Base-by-base conservation (phyloP, 2,797 vertebrate species). In the Smutsia gigantea region DNA sequence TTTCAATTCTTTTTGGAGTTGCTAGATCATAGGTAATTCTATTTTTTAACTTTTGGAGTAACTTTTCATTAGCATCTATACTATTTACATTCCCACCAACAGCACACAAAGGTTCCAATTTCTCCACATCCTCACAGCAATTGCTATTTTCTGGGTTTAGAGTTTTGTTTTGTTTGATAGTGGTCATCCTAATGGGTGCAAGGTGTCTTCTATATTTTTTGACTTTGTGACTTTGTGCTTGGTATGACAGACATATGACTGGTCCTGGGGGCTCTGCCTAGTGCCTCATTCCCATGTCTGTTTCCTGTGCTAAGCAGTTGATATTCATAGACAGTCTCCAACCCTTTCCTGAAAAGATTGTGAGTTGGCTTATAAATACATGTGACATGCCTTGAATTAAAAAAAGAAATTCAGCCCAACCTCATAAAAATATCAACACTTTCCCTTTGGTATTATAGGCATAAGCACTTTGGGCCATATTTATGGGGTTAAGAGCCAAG, bases 341-440 rank as follows among this genome's bases (percentile, higher is more conserved):
- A 7, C 10, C 53, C 55, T 93, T 85, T 82, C 51, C 42, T 93
- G 39, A 94, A 87, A 93, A 5, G 31, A 64, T 42, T 90, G 29
- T 82, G 82, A 77, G 55, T 82, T 83, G 21, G 46, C 23, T 95
- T 96, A 57, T 85, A 95, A 93, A 88, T 87, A 68, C 37, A 77
- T 63, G n/a, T 92, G 87, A 81, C 14, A 64, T 15, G 57, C 39
- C 49, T 93, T 92, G 72, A 90, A 63, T 87, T 93, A n/a, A 63
- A 82, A 96, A 95, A 90, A 92, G 51, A 92, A 92, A 92, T 66
- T 86, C 69, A 87, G n/a, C 31, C 75, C 57, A 95, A 87, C 59
- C 74, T 96, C 78, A 84, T 93, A 68, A 92, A 94, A 82, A 77
- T 81, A 78, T 74, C 86, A 42, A 53, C 51, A 18, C 46, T 17